Evolutionary conservation across 2,113 vertebrate genomes (phyloP).

Genomic region (Chloropsis cyanopogon): DNA sequence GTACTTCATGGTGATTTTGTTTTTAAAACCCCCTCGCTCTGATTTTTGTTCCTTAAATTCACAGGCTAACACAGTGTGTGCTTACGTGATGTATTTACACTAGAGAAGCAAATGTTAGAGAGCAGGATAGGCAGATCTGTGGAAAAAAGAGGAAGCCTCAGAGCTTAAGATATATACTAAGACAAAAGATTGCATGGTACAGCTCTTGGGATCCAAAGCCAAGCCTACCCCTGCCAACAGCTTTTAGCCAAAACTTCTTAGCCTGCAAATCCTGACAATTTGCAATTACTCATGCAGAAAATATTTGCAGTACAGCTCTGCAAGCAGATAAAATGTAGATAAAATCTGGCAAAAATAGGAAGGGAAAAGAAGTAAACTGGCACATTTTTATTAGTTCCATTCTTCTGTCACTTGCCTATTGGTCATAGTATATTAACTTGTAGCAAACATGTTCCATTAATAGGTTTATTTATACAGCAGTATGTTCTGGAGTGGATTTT

Average conservation of each 20-base stretch:
- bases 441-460: background rate
- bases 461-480: background rate
- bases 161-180: background rate
- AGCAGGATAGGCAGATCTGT: background rate
- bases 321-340: background rate
- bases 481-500: background rate
- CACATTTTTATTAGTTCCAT: background rate
- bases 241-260: background rate
- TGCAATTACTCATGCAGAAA: background rate
- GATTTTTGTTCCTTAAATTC: background rate
- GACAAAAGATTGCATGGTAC: background rate
- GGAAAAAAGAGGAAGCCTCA: background rate
- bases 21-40: background rate
- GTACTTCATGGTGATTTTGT: constrained; percentile 48
- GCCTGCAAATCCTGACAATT: background rate
- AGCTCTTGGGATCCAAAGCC: background rate
- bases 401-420: background rate
- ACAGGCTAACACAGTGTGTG: background rate
- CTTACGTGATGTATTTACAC: background rate
- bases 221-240: background rate
- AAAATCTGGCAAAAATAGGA: background rate
- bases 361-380: background rate
- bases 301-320: background rate
- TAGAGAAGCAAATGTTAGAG: background rate
- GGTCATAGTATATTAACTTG: background rate